phyloP scores from a whole-genome alignment of 2,797 vertebrate genomes.

The Phalloptychus januarius region DNA sequence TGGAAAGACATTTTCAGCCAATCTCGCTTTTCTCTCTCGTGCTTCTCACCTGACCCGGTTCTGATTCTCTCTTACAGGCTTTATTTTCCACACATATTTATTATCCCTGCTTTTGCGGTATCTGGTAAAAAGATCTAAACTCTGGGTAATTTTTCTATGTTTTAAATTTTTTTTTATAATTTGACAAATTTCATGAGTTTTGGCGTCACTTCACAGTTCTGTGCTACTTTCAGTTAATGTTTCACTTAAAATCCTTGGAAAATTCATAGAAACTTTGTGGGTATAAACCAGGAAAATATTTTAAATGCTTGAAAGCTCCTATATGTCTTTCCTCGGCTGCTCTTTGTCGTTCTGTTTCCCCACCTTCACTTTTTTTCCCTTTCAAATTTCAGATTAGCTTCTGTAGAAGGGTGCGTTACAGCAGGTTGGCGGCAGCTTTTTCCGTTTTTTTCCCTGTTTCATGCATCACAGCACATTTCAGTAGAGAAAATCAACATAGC shows the following conservation, averaged over 20 bases:
- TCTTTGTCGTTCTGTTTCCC: slow-evolving; percentile 25
- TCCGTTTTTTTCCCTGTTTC: slow-evolving; percentile 31
- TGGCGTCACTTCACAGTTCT: not conserved
- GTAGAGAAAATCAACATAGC: slow-evolving; percentile 39
- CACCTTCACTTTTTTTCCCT: not conserved
- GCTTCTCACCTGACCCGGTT: slow-evolving; percentile 31
- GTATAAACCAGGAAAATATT: not conserved
- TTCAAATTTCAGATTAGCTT: slow-evolving; percentile 17
- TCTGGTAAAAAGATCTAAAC: not conserved
- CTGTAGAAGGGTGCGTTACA: slow-evolving; percentile 47
- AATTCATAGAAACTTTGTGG: not conserved
- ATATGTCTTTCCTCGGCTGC: slow-evolving; percentile 42
- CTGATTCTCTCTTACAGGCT: slow-evolving; percentile 24
- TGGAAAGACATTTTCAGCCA: slow-evolving; percentile 51
- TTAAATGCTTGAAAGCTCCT: not conserved
- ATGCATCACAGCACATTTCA: slow-evolving; percentile 62
- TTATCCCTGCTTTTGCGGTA: slow-evolving; percentile 35
- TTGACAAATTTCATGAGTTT: not conserved
- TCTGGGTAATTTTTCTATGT: not conserved
- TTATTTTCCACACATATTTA: slow-evolving; percentile 38
- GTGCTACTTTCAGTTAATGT: not conserved
- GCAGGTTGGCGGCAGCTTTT: slow-evolving; percentile 19
- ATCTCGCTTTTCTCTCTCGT: slow-evolving; percentile 24
- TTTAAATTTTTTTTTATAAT: not conserved
- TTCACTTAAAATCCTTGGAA: not conserved